Percentiles rank a stretch among this genome's conserved stretches.
These are phyloP conservation scores for Oxytorus armatus DNA, from an alignment of 2,888 invertebrate genomes.

Conservation along the genomic window DNA sequence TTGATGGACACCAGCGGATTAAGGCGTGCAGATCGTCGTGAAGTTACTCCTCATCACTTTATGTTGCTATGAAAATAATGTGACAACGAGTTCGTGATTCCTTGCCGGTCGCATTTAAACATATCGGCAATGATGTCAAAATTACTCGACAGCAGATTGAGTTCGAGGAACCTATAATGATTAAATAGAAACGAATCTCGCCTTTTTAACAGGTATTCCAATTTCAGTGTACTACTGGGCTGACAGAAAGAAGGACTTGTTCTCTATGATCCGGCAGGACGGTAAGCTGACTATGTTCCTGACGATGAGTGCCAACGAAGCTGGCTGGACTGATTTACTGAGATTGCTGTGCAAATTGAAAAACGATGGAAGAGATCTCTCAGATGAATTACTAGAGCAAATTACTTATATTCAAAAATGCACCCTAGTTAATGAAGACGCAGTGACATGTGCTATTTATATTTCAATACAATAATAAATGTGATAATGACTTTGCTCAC, in stretches of 20 bases:
- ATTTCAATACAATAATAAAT: conserved; percentile 81
- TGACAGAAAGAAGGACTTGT: conserved; percentile 58
- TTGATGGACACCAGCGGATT: too few relatives aligned
- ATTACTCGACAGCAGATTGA: neutral
- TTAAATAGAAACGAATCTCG: neutral
- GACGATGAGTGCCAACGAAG: conserved; percentile 82
- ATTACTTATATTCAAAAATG: conserved; percentile 46
- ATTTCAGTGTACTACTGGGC: conserved; percentile 59
- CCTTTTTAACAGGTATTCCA: conserved; percentile 18
- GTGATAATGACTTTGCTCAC: conserved; percentile 74
- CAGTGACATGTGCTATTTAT: conserved; percentile 77
- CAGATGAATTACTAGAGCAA: neutral
- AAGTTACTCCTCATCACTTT: conserved; percentile 78
- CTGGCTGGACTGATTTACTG: conserved; percentile 78
- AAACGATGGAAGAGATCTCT: neutral
- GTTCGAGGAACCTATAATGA: neutral
- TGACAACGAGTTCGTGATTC: conserved; percentile 70
- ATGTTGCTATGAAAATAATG: conserved; percentile 81
- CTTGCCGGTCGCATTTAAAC: conserved; percentile 40
- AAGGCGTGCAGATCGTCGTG: too few relatives aligned
- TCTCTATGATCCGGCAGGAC: conserved; percentile 78
- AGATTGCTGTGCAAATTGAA: conserved; percentile 77
- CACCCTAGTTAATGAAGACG: conserved; percentile 72
- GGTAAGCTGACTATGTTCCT: conserved; percentile 81
- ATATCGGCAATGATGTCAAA: neutral